phyloP scores from a whole-genome alignment of 37 sponge, comb jelly and placozoan species.

The Crambe crambe region DNA sequence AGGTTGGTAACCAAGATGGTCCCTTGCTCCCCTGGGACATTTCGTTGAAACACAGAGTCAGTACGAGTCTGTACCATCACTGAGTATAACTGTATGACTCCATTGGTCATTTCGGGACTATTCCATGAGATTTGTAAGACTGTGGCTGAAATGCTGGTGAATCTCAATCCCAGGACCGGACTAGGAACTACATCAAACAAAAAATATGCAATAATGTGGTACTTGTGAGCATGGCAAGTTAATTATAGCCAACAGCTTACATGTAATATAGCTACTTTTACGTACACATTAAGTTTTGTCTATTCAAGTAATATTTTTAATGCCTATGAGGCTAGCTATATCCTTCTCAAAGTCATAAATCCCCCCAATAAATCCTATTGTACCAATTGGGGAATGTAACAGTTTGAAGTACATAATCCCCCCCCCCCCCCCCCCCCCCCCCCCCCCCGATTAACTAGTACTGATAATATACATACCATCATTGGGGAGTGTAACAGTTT shows the following conservation, averaged over 20 bases:
- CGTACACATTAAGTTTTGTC: too few species aligned
- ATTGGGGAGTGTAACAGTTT: conserved; percentile 5
- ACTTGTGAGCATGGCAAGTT: not conserved
- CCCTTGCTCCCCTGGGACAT: conserved; percentile 1
- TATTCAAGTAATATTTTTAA: too few species aligned
- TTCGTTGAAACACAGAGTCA: not conserved
- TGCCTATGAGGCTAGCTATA: too few species aligned
- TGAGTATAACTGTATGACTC: not conserved
- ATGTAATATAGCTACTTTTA: too few species aligned
- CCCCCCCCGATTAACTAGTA: too few species aligned
- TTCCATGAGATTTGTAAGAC: not conserved
- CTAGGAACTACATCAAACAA: conserved; percentile 9
- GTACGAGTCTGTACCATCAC: not conserved
- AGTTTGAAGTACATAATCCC: not conserved
- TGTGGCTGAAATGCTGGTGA: not conserved
- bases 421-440: too few species aligned
- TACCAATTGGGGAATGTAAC: too few species aligned
- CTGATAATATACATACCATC: conserved; percentile 4
- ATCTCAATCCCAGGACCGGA: not conserved
- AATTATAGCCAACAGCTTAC: too few species aligned
- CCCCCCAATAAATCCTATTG: too few species aligned
- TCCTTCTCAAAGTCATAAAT: too few species aligned
- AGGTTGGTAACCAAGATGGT: conserved; percentile 9
- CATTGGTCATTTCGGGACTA: conserved; percentile 2
- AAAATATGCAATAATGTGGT: not conserved